Conservation (phyloP, 2,113 vertebrate genomes). For the Nesogale talazaci region DNA sequence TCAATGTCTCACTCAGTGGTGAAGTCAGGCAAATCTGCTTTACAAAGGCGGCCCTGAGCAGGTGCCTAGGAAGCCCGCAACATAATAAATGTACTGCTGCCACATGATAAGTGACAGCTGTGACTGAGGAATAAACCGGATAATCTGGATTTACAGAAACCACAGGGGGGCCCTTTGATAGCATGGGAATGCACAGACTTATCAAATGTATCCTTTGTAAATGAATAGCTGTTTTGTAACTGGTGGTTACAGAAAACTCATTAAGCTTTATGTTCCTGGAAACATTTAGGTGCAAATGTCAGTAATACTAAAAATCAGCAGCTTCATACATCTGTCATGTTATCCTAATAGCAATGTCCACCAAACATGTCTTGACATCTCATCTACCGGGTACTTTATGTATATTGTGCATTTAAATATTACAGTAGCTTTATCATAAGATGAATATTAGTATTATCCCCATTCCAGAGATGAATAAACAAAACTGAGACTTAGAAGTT, state of each 20-base stretch:
- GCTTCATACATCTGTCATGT: too few species aligned
- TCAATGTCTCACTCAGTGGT: slow-evolving; percentile 29
- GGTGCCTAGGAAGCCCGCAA: slow-evolving; percentile 76
- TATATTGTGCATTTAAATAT: too few species aligned
- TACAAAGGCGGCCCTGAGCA: slow-evolving; percentile 76
- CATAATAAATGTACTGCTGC: slow-evolving; percentile 80
- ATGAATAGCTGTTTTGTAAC: slow-evolving; percentile 84
- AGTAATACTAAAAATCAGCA: not conserved
- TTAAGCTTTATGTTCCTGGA: slow-evolving; percentile 42
- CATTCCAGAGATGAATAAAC: too few species aligned
- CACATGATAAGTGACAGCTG: slow-evolving; percentile 83
- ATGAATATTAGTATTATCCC: too few species aligned
- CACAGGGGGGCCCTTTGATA: slow-evolving; percentile 82
- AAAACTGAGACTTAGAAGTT: too few species aligned
- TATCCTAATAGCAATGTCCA: too few species aligned
- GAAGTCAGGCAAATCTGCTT: slow-evolving; percentile 61
- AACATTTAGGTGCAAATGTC: not conserved
- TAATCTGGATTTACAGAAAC: slow-evolving; percentile 86
- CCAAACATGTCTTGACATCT: too few species aligned
- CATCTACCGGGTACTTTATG: too few species aligned
- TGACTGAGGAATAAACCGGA: slow-evolving; percentile 87
- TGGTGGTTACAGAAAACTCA: slow-evolving; percentile 73
- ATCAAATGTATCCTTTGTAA: slow-evolving; percentile 83
- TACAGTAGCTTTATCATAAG: too few species aligned
- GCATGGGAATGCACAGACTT: slow-evolving; percentile 82